phyloP scores from a whole-genome alignment of 1,140 invertebrate genomes.

The Aphaenogaster ashmeadi region DNA sequence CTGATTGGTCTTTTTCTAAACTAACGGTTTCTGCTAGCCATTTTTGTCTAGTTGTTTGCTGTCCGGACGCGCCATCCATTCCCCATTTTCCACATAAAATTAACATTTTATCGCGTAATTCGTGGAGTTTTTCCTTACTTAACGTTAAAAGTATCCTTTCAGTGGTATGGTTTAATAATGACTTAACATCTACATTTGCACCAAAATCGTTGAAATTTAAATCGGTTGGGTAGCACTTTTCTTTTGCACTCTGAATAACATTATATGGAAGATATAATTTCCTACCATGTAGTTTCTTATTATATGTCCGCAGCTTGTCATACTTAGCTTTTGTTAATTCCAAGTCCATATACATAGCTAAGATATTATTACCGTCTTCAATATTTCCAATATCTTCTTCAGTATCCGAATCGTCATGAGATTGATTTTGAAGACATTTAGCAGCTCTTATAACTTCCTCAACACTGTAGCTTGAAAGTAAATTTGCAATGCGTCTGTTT shows the following conservation, averaged over 20 bases:
- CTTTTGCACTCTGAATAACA: too few species aligned
- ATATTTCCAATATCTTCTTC: not conserved
- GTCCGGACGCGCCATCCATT: not conserved
- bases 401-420: not conserved
- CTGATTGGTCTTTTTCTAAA: not conserved
- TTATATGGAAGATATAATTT: too few species aligned
- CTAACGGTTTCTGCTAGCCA: not conserved
- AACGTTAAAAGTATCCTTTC: conserved; percentile 18
- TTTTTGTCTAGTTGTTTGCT: conserved; percentile 17
- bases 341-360: conserved; percentile 15
- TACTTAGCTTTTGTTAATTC: too few species aligned
- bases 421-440: not conserved
- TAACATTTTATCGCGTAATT: conserved; percentile 1
- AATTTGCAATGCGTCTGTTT: not conserved
- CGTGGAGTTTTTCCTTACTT: not conserved
- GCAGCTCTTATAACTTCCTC: not conserved
- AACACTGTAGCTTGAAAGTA: not conserved
- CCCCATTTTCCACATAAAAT: conserved; percentile 10
- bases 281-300: too few species aligned
- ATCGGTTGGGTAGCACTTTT: too few species aligned
- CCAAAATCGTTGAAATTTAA: not conserved
- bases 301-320: too few species aligned
- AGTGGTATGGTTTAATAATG: conserved; percentile 16
- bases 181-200: not conserved
- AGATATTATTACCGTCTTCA: not conserved